Base-by-base conservation (phyloP, 1,140 invertebrate genomes). In the Apis florea region DNA sequence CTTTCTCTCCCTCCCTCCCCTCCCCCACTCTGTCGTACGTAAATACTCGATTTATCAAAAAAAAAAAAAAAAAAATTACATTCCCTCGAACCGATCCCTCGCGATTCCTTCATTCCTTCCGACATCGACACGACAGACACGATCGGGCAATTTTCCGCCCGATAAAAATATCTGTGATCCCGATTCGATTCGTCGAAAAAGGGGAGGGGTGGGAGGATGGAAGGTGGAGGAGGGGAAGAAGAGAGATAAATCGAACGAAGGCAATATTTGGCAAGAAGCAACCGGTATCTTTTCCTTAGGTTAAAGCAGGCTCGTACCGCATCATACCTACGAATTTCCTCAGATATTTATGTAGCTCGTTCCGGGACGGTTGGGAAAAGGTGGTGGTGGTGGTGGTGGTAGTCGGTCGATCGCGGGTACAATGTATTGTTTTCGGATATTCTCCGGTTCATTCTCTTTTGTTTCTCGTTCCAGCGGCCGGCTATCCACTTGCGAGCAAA, bases 361-460 rank as follows among this genome's bases (percentile, higher is more conserved):
- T 64, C 51, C 59, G 6, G 21, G 64, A 4, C 15, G 56, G 63
- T 40, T 26, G 53, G 19, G 6, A 47, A 67, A 6, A 15, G 47
- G 54, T 51, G 54, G 56, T 40, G 59, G 69, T 63, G n/a, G 4
- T 40, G 31, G 31, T 40, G 5, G 54, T 56, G 51, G 56, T 56
- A 66, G 69, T 63, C 76, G 68, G 56, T 78, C 79, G 76, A 69
- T 83, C 83, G 75, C 54, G 71, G 63, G 73, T 71, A 81, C 77
- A 84, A 88, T 86, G 83, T 88, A 88, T 88, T 88, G 87, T 88
- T 88, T 88, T 88, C 86, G 80, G 87, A 88, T 88, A 88, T 83
- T 85, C 86, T 85, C 40, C 61, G 77, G 69, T 72, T 85, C 86
- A 75, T 85, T 82, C 75, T 49, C 75, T 76, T 87, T 87, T 87